Conservation (phyloP, 2,888 invertebrate genomes). For the Trachelus iudaicus region DNA sequence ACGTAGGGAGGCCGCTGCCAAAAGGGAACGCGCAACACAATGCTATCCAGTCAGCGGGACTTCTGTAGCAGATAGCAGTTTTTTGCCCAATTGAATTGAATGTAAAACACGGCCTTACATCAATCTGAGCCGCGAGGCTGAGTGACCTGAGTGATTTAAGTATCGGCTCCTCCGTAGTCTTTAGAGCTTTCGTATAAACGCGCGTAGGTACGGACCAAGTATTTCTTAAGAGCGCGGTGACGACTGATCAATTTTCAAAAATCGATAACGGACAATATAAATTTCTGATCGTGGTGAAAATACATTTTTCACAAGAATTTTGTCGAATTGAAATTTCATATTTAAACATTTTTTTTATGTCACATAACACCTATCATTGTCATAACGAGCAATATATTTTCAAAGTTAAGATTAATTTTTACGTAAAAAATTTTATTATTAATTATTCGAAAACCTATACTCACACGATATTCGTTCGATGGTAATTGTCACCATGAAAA, state of each 20-base stretch:
- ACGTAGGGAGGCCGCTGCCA: constrained; percentile 11
- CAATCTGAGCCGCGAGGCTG: constrained; percentile 63
- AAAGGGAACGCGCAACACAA: constrained; percentile 16
- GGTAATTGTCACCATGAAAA: not conserved
- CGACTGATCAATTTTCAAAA: constrained; percentile 1
- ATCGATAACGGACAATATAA: not conserved
- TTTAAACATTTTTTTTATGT: not conserved
- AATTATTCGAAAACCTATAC: not conserved
- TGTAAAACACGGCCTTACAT: constrained; percentile 66
- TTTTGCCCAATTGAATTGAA: constrained; percentile 66
- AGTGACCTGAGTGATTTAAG: constrained; percentile 63
- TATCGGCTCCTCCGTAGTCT: constrained; percentile 50
- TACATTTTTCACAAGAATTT: not conserved
- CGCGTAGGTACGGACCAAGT: constrained; percentile 17
- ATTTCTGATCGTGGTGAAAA: not conserved
- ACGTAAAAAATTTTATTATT: not conserved
- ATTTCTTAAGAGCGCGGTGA: constrained; percentile 17
- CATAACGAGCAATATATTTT: not conserved
- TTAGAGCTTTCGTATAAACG: constrained; percentile 49
- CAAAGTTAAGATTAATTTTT: not conserved
- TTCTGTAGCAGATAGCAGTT: constrained; percentile 46
- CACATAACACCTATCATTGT: not conserved
- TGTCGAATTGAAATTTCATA: not conserved
- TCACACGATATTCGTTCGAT: not conserved
- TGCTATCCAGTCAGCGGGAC: constrained; percentile 13